Base-by-base conservation (phyloP, 2,113 vertebrate species). In the Polyodon spathula region DNA sequence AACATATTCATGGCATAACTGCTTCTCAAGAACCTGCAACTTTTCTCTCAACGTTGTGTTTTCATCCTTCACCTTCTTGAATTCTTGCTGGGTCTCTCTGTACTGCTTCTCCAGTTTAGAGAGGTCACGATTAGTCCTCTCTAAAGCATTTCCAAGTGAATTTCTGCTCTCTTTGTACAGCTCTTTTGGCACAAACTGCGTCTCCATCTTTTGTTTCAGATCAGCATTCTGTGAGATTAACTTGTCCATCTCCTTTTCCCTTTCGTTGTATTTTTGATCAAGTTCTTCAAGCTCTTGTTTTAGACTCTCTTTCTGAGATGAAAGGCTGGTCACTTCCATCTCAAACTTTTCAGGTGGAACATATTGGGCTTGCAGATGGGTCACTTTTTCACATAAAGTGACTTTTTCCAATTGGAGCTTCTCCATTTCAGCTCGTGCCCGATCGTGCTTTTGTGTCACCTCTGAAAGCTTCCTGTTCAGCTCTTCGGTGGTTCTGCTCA, bases 401-500 rank as follows among this genome's bases (percentile, higher is more conserved):
- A 63, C 68, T 40, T 78, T 91, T 70, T 97, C 92, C 0, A 60
- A 63, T 58, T 84, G 74, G 48, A 97, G 59, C 68, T 77, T 85
- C 37, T 87, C 87, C 2, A 86, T 69, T 69, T 92, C 90, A 4
- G 77, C 79, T 66, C 91, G 88, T 66, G 86, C 84, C 68, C 85
- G 87, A 1, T 76, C 78, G 4, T 76, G 86, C 61, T 80, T 90
- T 37, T 88, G 84, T 0, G 84, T 85, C 3, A 84, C 58, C 41
- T 97, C 92, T 10, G 82, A 78, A 12, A 98, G 79, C 74, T 89
- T 88, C 71, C 84, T 88, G 61, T 87, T 90, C 63, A 98, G 79
- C 37, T 92, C 89, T 53, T 85, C 86, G 16, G 93, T 68, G 8
- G 80, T 74, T 1, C 61, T 53, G 0, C 82, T 82, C 39, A 88